Evolutionary conservation across 2,113 vertebrate genomes (phyloP).

Genomic region (Larimichthys polyactis): DNA sequence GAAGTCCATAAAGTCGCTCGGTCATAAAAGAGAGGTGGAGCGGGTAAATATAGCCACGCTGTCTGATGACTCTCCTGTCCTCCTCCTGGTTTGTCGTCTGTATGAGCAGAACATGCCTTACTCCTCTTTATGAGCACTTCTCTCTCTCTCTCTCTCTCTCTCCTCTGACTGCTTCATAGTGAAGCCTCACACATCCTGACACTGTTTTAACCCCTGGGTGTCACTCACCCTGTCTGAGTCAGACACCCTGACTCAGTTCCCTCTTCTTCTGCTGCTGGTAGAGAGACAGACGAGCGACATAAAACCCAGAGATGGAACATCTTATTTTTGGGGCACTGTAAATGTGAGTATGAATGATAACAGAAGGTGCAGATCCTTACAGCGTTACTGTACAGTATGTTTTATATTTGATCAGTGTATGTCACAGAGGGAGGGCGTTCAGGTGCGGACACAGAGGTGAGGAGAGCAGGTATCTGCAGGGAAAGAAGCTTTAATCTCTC

Average conservation of each 20-base stretch:
- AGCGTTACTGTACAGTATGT: too few species aligned
- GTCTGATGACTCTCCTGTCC: slow-evolving; percentile 30
- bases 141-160: slow-evolving; percentile 11
- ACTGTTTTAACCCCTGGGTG: slow-evolving; percentile 40
- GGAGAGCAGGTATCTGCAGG: too few species aligned
- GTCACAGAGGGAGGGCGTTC: too few species aligned
- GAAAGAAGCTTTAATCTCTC: too few species aligned
- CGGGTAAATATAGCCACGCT: slow-evolving; percentile 87
- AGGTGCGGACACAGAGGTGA: too few species aligned
- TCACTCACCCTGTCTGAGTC: slow-evolving; percentile 56
- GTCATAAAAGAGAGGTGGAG: slow-evolving; percentile 53
- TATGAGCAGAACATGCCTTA: slow-evolving; percentile 26
- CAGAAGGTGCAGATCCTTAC: too few species aligned
- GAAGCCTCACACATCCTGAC: slow-evolving; percentile 43
- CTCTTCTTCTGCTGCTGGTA: slow-evolving; percentile 17
- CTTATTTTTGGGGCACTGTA: background rate
- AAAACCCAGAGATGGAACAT: background rate
- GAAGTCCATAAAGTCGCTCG: slow-evolving; percentile 29
- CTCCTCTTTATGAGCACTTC: slow-evolving; percentile 13
- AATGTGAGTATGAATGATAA: too few species aligned
- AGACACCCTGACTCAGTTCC: slow-evolving; percentile 62
- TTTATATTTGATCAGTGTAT: too few species aligned
- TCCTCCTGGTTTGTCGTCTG: slow-evolving; percentile 13
- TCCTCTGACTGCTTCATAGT: slow-evolving; percentile 14
- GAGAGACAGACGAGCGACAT: background rate